phyloP scores from a whole-genome alignment of 2,113 vertebrate species.

The Toxotes chatareus region DNA sequence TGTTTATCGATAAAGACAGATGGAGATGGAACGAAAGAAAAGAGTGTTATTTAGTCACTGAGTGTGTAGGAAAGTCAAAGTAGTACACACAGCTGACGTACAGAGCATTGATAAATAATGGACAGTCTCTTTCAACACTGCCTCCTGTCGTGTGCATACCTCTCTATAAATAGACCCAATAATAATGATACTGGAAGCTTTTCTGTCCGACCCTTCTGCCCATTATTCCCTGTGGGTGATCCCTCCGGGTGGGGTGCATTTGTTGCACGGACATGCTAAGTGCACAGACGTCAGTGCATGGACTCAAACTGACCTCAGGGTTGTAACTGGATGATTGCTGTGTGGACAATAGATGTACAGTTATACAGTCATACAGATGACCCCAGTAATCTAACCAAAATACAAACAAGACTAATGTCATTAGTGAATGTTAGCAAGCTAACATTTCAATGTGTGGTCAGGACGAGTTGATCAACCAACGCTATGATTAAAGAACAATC shows the following conservation, averaged over 20 bases:
- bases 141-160: conserved; percentile 49
- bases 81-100: conserved; percentile 51
- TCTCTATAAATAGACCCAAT: conserved; percentile 73
- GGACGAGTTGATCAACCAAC: too few species aligned
- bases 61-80: conserved; percentile 41
- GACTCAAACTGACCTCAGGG: conserved; percentile 33
- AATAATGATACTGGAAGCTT: conserved; percentile 50
- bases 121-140: conserved; percentile 53
- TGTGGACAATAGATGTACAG: not conserved
- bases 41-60: conserved; percentile 35
- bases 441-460: too few species aligned
- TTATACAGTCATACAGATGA: too few species aligned
- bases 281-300: not conserved
- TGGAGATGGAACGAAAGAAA: conserved; percentile 3
- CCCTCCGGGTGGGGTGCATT: conserved; percentile 14
- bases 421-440: too few species aligned
- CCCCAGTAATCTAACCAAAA: too few species aligned
- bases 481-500: too few species aligned
- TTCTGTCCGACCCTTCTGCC: conserved; percentile 35
- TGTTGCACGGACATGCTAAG: conserved; percentile 34
- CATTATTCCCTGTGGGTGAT: conserved; percentile 31
- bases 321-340: conserved; percentile 19
- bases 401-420: too few species aligned
- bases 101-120: conserved; percentile 77
- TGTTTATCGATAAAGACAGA: conserved; percentile 14